Conservation (phyloP, 2,888 invertebrate genomes). For the Eristalis tenax region DNA sequence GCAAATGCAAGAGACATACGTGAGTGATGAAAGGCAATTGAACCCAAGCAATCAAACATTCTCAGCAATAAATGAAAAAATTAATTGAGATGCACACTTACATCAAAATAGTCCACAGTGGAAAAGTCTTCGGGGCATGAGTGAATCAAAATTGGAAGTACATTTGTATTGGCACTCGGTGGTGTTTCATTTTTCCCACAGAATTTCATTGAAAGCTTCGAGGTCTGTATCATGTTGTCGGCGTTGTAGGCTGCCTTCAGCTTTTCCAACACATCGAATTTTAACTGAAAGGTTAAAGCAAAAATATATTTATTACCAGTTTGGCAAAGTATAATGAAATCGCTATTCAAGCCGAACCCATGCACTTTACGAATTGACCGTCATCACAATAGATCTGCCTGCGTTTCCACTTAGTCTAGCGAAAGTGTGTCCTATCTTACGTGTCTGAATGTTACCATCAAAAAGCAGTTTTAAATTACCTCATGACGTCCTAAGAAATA, state of each 20-base stretch:
- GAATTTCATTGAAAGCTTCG: constrained; percentile 86
- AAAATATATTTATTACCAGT: neutral
- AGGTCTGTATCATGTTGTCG: constrained; percentile 83
- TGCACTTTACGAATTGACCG: too few species aligned
- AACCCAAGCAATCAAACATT: neutral
- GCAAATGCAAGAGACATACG: neutral
- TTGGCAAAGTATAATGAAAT: too few species aligned
- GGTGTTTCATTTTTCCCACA: constrained; percentile 86
- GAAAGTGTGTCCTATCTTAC: too few species aligned
- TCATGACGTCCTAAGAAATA: constrained; percentile 91
- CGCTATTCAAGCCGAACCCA: too few species aligned
- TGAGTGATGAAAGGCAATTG: neutral
- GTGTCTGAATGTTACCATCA: neutral
- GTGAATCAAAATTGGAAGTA: constrained; percentile 88
- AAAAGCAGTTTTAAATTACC: constrained; percentile 81
- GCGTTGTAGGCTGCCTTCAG: constrained; percentile 82
- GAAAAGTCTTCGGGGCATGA: constrained; percentile 93
- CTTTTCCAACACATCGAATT: constrained; percentile 86
- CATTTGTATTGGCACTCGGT: constrained; percentile 83
- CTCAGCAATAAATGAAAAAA: too few species aligned
- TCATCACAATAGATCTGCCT: too few species aligned
- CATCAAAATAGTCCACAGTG: constrained; percentile 92
- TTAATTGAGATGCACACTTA: constrained; percentile 78
- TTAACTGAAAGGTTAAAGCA: constrained; percentile 82
- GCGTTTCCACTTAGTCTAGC: too few species aligned